A percentile compares a stretch with the other conserved stretches of the same genome.
Conservation (phyloP, 1,140 invertebrate species). For the Tetramorium simillimum region DNA sequence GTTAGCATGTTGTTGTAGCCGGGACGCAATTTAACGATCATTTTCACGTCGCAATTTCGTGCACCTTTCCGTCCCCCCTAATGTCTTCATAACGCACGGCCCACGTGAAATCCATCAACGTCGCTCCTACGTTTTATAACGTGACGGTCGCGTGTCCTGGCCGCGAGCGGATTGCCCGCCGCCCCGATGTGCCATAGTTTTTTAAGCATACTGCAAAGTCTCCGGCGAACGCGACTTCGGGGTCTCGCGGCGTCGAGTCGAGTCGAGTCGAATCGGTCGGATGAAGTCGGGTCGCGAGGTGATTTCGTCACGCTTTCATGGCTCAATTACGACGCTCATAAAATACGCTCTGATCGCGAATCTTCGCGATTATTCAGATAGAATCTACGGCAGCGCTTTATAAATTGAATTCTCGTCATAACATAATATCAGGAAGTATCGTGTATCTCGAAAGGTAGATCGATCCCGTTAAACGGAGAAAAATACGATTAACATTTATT, state of each 20-base stretch:
- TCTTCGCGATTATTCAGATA: slow-evolving; percentile 31
- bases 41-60: slow-evolving; percentile 66
- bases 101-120: slow-evolving; percentile 48
- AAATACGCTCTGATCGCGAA: slow-evolving; percentile 25
- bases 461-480: slow-evolving; percentile 5
- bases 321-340: slow-evolving; percentile 42
- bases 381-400: not conserved
- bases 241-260: slow-evolving; percentile 11
- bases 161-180: slow-evolving; percentile 42
- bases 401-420: slow-evolving; percentile 7
- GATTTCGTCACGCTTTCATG: slow-evolving; percentile 50
- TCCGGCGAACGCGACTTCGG: slow-evolving; percentile 4
- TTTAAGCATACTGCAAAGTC: slow-evolving; percentile 28
- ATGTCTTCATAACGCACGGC: slow-evolving; percentile 61
- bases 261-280: slow-evolving; percentile 1
- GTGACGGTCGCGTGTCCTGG: slow-evolving; percentile 44
- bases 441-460: not conserved
- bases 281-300: slow-evolving; percentile 21
- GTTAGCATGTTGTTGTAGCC: slow-evolving; percentile 63
- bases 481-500: slow-evolving; percentile 23
- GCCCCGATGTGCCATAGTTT: slow-evolving; percentile 29
- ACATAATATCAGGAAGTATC: not conserved
- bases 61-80: slow-evolving; percentile 53
- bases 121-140: slow-evolving; percentile 59
- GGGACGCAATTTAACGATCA: slow-evolving; percentile 61